These are phyloP conservation scores for Catostylus mosaicus DNA, from an alignment of 30 jellyfish, hydroid and myxozoan species.

Conservation along the genomic window DNA sequence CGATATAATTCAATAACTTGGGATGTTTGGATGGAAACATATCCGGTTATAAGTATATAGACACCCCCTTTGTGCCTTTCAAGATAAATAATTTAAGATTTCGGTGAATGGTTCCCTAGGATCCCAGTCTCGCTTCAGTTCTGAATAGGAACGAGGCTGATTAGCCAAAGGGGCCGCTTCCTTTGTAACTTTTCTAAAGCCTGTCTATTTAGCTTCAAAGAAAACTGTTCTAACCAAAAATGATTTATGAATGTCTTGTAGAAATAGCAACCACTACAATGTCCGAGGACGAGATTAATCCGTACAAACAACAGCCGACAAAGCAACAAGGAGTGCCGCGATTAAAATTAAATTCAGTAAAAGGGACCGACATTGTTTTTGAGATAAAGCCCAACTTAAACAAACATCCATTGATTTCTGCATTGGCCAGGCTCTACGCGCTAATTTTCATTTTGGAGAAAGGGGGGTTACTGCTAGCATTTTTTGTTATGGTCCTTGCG, in stretches of 20 bases:
- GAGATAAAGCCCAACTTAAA: constrained; percentile 20
- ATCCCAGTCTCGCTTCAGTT: no score
- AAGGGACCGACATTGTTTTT: constrained; percentile 19
- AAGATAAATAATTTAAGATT: no score
- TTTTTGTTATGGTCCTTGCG: no score
- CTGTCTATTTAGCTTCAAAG: background rate
- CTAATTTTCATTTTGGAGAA: background rate
- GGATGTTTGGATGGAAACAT: no score
- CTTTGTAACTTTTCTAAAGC: no score
- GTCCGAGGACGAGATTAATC: constrained; percentile 24
- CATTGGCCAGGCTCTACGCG: background rate
- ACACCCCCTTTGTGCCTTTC: no score
- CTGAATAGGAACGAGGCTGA: no score
- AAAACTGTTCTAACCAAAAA: background rate
- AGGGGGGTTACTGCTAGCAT: constrained; percentile 1
- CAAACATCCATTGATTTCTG: constrained; percentile 14
- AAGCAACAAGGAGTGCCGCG: constrained; percentile 37
- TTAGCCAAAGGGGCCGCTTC: no score
- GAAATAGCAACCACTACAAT: constrained; percentile 33
- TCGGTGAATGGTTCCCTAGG: no score
- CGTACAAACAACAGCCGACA: constrained; percentile 26
- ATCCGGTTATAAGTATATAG: no score
- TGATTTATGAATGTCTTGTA: constrained; percentile 11
- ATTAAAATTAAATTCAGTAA: constrained; percentile 2
- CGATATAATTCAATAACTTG: no score